Evolutionary conservation across 2,888 invertebrate genomes (phyloP).

Genomic region (Mesorhabditis belari): DNA sequence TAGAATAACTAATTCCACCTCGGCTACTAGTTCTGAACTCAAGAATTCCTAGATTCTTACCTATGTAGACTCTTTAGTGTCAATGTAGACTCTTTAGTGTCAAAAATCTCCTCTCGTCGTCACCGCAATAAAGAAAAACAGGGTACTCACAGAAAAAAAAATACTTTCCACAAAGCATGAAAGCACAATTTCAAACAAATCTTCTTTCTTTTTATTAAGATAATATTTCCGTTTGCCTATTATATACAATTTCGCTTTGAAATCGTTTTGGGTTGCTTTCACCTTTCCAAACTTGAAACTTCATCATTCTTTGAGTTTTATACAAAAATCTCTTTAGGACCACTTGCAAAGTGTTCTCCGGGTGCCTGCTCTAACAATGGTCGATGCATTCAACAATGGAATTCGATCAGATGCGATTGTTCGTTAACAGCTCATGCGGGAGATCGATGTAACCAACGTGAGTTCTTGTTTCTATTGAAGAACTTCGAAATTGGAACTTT

Average conservation of each 20-base stretch:
- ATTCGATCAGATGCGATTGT: conserved; percentile 36
- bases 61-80: no score
- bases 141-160: no score
- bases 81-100: no score
- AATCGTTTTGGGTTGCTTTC: not conserved
- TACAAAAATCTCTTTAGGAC: conserved; percentile 24
- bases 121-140: no score
- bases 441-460: conserved; percentile 29
- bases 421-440: conserved; percentile 33
- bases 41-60: no score
- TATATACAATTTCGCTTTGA: not conserved
- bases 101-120: no score
- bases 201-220: not conserved
- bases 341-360: conserved; percentile 27
- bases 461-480: not conserved
- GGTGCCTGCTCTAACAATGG: conserved; percentile 33
- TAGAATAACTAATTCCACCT: no score
- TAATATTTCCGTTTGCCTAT: not conserved
- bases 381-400: conserved; percentile 36
- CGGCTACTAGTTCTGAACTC: no score
- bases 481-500: not conserved
- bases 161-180: no score
- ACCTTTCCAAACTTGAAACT: not conserved
- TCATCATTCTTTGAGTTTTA: not conserved
- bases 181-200: no score